Base-by-base conservation (phyloP, 2,797 vertebrate genomes). In the Sebastes aleutianus region DNA sequence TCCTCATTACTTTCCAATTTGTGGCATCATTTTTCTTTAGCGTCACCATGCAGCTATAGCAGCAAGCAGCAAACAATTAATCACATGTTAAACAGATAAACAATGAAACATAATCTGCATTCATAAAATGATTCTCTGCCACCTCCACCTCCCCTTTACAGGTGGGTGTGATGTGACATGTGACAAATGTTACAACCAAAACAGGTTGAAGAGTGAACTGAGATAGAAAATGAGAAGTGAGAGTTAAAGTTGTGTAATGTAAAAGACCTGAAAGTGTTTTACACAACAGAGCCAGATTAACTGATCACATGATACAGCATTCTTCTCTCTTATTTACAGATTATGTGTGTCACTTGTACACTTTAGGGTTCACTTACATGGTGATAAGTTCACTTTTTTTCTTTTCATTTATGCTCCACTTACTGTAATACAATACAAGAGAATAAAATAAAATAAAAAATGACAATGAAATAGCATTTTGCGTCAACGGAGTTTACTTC, bases 1-100 rank as follows among this genome's bases (percentile, higher is more conserved):
- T 14, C 39, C 58, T 82, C 64, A 69, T 62, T 72, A 54, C 9
- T 59, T 69, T 77, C 27, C 57, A 63, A 9, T 78, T 73, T 67
- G 6, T 63, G 2, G 29, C 72, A 59, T 72, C 20, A 66, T 14
- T 64, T 43, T 71, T 16, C 8, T 61, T 18, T 24, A 2, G 22
- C 5, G 8, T 57, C 20, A 58, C 18, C 20, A 54, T 54, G 24
- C 6, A 65, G 18, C 66, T 43, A 16, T 24, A 74, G 59, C 36
- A 53, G 39, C 62, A 67, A 54, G 34, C 12, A 22, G 61, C 64
- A 71, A 79, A 54, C 3, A 11, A 63, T 61, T 5, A 63, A 31
- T 78, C 20, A 69, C 8, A 47, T 5, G 12, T 71, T 24, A 63
- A 75, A 75, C 8, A 73, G 6, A 39, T 57, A 4, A 74, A 63